phyloP scores from a whole-genome alignment of 2,888 invertebrate species.

The Acleris literana region DNA sequence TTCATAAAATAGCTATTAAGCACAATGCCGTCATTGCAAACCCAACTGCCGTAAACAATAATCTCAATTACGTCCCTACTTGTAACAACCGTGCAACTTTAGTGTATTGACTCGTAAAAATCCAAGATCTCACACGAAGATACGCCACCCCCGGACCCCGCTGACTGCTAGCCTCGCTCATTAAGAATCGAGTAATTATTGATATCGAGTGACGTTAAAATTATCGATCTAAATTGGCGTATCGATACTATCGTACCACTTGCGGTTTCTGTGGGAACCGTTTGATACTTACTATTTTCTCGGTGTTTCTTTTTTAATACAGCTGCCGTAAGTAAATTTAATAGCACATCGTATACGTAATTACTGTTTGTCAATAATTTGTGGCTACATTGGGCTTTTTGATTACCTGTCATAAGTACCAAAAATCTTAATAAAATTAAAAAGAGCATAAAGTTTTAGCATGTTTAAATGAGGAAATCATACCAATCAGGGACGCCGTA shows the following conservation, averaged over 20 bases:
- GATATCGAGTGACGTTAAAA: slow-evolving; percentile 57
- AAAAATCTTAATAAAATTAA: not conserved
- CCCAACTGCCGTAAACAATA: slow-evolving; percentile 57
- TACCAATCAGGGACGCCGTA: too few species aligned
- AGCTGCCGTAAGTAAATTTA: slow-evolving; percentile 18
- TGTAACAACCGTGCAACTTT: slow-evolving; percentile 40
- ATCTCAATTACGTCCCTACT: slow-evolving; percentile 51
- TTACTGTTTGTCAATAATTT: too few species aligned
- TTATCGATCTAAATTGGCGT: slow-evolving; percentile 68
- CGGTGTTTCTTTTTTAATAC: not conserved
- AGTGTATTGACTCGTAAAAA: slow-evolving; percentile 61
- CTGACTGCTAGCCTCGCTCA: slow-evolving; percentile 72
- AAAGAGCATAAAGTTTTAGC: too few species aligned
- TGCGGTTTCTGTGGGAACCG: slow-evolving; percentile 74
- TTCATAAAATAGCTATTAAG: slow-evolving; percentile 45
- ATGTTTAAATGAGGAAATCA: too few species aligned
- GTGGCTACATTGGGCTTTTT: too few species aligned
- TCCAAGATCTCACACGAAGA: slow-evolving; percentile 77
- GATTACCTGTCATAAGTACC: not conserved
- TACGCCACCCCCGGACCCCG: slow-evolving; percentile 68
- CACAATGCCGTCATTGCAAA: slow-evolving; percentile 45
- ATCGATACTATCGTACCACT: slow-evolving; percentile 62
- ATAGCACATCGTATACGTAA: not conserved
- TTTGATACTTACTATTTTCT: slow-evolving; percentile 38
- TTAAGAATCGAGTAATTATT: slow-evolving; percentile 54